These are phyloP conservation scores for Parelbella ahira DNA, from an alignment of 2,888 invertebrate genomes.

Conservation along the genomic window DNA sequence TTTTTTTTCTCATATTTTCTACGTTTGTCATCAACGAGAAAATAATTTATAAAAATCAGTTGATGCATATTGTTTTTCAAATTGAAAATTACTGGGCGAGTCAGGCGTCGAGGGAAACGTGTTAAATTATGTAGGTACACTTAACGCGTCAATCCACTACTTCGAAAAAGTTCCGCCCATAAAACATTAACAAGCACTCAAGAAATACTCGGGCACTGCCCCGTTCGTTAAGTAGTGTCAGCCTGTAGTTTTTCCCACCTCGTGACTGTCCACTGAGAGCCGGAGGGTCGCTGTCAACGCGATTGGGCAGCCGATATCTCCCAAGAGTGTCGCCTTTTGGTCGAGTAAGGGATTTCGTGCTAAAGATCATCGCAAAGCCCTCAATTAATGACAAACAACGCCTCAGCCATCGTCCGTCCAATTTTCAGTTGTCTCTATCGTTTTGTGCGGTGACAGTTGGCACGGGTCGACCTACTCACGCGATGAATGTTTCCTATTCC, in stretches of 20 bases:
- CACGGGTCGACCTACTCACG: slow-evolving; percentile 58
- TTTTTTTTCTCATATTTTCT: slow-evolving; percentile 61
- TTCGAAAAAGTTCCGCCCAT: slow-evolving; percentile 78
- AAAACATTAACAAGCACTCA: slow-evolving; percentile 81
- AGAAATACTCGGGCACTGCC: slow-evolving; percentile 72
- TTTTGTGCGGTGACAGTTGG: slow-evolving; percentile 71
- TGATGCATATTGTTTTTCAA: slow-evolving; percentile 36
- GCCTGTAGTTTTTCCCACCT: slow-evolving; percentile 79
- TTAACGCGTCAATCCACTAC: slow-evolving; percentile 77
- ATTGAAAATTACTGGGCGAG: slow-evolving; percentile 40
- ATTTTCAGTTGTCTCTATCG: slow-evolving; percentile 73
- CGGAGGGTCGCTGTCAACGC: slow-evolving; percentile 74
- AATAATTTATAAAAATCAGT: too few relatives aligned
- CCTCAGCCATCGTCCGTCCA: slow-evolving; percentile 56
- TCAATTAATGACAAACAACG: slow-evolving; percentile 77
- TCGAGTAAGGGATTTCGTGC: slow-evolving; percentile 46
- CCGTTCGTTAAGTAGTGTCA: slow-evolving; percentile 78
- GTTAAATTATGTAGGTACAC: slow-evolving; percentile 78
- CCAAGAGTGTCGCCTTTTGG: slow-evolving; percentile 67
- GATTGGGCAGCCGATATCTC: slow-evolving; percentile 75
- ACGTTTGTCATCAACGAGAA: slow-evolving; percentile 43
- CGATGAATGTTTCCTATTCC: slow-evolving; percentile 45
- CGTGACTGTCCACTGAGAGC: slow-evolving; percentile 57
- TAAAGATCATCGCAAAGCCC: slow-evolving; percentile 74
- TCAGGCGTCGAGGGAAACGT: slow-evolving; percentile 59